Evolutionary conservation across 2,888 invertebrate species (phyloP).

Genomic region (Lepetodrilus schrolli): DNA sequence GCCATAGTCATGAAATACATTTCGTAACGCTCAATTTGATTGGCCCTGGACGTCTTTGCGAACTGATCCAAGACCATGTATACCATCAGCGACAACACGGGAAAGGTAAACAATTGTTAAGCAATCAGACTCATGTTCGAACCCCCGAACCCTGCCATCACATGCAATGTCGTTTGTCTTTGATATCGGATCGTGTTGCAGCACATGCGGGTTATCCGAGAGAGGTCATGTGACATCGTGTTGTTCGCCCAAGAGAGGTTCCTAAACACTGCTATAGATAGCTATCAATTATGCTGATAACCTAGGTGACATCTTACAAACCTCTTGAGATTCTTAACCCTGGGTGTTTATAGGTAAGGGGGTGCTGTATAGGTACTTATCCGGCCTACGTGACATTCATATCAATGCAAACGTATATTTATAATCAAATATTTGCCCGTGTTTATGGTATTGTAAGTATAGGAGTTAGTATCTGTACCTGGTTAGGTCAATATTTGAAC

Average conservation of each 20-base stretch:
- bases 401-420: neutral
- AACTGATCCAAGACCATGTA: no score
- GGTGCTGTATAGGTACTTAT: neutral
- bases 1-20: no score
- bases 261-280: neutral
- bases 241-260: neutral
- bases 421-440: neutral
- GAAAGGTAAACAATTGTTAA: no score
- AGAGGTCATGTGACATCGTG: neutral
- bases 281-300: neutral
- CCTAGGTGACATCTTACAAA: neutral
- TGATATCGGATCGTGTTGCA: slow-evolving; percentile 1
- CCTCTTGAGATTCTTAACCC: neutral
- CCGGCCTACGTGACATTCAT: neutral
- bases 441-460: neutral
- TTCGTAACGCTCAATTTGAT: no score
- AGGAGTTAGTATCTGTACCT: neutral
- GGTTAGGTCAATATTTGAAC: neutral
- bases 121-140: neutral
- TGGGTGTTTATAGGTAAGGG: neutral
- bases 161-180: no score
- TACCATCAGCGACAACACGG: no score
- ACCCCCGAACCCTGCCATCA: neutral
- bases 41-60: no score
- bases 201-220: neutral